phyloP scores from a whole-genome alignment of 2,113 vertebrate species.

The Tringa solitaria region DNA sequence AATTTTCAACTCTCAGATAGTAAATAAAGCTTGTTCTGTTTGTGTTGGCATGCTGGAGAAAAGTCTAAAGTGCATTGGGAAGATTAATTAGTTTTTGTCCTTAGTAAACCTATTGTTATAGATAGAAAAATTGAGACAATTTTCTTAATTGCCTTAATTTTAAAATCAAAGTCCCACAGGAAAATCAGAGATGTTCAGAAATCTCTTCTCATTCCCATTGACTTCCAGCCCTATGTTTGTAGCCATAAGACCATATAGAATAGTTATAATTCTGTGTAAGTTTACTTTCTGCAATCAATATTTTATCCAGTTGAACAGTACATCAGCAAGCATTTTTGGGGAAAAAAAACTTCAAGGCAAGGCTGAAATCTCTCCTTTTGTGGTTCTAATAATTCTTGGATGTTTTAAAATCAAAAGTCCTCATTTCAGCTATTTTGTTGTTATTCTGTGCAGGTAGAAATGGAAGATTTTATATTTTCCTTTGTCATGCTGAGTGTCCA shows the following conservation, averaged over 20 bases:
- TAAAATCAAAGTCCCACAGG: neutral
- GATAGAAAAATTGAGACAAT: neutral
- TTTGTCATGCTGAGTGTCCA: neutral
- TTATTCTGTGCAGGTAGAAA: neutral
- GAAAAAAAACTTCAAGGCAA: neutral
- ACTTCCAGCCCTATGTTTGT: neutral
- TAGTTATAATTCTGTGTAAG: neutral
- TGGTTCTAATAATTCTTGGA: neutral
- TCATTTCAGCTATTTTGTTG: neutral
- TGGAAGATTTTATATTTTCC: neutral
- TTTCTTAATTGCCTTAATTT: neutral
- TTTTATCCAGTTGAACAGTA: neutral
- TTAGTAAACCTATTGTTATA: neutral
- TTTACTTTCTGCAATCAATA: neutral
- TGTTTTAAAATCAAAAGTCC: neutral
- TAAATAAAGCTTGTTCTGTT: neutral
- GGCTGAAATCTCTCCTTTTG: neutral
- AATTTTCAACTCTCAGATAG: neutral
- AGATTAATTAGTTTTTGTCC: neutral
- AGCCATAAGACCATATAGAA: neutral
- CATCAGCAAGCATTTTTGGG: neutral
- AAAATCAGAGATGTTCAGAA: neutral
- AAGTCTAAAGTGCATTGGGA: accelerated
- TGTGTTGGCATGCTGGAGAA: neutral
- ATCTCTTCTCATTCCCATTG: neutral